Base-by-base conservation (phyloP, 2,797 vertebrate species). In the Spinibarbus caldwelli region DNA sequence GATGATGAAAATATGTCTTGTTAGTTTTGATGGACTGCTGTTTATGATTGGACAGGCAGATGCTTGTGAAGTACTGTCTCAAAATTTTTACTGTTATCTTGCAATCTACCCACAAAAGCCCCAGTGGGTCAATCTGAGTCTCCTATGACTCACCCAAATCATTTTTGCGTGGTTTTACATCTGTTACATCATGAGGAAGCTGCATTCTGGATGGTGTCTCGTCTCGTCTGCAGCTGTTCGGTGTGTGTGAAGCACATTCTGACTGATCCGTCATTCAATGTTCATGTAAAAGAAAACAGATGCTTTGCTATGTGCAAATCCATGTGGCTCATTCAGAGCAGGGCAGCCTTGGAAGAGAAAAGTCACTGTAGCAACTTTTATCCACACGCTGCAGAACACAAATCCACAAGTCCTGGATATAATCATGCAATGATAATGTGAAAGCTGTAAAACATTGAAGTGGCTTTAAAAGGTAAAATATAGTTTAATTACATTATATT, bases 61-160 rank as follows among this genome's bases (percentile, higher is more conserved):
- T 43, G 17, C 3, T 67, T 34, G 78, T 67, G 59, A 79, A 10
- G 38, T 45, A 66, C 78, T 31, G 17, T 34, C 78, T 66, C 15
- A 45, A 66, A 31, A 23, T 5, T 88, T 79, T 91, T 85, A 88
- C 89, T 71, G 86, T 87, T 91, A 87, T 87, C 89, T 91, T 92
- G 88, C 91, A 90, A 80, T 92, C 86, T 84, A 88, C 91, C 86
- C 75, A 86, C 71, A 82, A 82, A 70, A 87, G 89, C 87, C 88
- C 85, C 90, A 87, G 92, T 92, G 91, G 90, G 91, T 93, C 91
- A 92, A 87, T 88, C 89, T 36, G 83, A 87, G 76, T 78, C 89
- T 89, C 77, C 88, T 91, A 91, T 90, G 89, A 89, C 90, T 89
- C 89, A 67, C 71, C 70, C 84, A 89, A 92, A 80, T 80, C 0